Evolutionary conservation across 2,888 invertebrate genomes (phyloP).

Genomic region (Polietes domitor): DNA sequence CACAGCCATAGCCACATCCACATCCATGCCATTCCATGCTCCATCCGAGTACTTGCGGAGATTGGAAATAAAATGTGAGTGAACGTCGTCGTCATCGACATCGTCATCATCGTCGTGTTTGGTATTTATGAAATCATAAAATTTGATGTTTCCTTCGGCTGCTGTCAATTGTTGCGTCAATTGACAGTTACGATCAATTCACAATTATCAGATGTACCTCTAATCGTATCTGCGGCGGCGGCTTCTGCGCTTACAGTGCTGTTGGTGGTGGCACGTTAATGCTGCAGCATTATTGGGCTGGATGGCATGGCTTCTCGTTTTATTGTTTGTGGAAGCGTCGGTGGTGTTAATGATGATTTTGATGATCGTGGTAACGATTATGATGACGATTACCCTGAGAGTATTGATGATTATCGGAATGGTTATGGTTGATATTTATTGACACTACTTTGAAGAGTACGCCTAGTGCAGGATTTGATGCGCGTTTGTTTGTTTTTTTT

Average conservation of each 20-base stretch:
- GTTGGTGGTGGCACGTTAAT: not conserved
- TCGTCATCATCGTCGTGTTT: conserved; percentile 15
- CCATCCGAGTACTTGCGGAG: conserved; percentile 6
- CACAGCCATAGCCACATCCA: not conserved
- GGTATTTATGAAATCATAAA: conserved; percentile 80
- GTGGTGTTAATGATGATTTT: conserved; percentile 74
- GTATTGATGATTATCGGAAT: conserved; percentile 68
- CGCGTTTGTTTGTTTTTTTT: conserved; percentile 22
- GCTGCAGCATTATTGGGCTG: conserved; percentile 21
- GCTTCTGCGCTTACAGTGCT: not conserved
- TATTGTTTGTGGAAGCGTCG: conserved; percentile 63
- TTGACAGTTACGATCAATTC: conserved; percentile 69
- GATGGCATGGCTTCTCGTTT: conserved; percentile 33
- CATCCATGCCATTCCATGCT: not conserved
- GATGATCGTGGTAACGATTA: conserved; percentile 61
- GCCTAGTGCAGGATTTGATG: conserved; percentile 1
- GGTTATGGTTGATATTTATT: conserved; percentile 65
- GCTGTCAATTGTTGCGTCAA: conserved; percentile 71
- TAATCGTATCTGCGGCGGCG: not conserved
- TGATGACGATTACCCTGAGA: conserved; percentile 64
- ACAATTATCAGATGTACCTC: conserved; percentile 52
- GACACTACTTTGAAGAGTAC: conserved; percentile 38
- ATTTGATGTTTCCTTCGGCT: conserved; percentile 79
- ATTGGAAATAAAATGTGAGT: not conserved
- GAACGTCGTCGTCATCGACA: not conserved